Evolutionary conservation across 2,797 vertebrate genomes (phyloP), one percentile per base, ranked within the genome.

Genomic region (Coregonus sp.): DNA sequence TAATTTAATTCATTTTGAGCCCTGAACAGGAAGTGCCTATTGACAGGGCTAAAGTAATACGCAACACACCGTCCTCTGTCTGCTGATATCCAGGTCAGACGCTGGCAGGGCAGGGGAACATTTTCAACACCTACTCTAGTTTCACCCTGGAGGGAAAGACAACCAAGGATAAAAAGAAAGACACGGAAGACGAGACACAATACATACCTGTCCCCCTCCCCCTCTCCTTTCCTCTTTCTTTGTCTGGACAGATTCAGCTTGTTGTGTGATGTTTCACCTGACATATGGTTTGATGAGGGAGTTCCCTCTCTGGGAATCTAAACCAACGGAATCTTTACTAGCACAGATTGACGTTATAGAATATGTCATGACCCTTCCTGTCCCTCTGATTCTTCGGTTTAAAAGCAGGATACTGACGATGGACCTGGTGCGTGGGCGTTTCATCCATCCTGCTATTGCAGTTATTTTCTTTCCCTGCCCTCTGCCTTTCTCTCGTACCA

Each of bases 151-250:
- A 87, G 85, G 76, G 85, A 78, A 81, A 82, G 75, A 77, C 75
- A 87, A 89, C 79, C 82, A 81, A 75, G 72, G 80, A 88, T 91
- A 85, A 89, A 92, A 86, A 82, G 87, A 92, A 86, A 82, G 87
- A 86, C 81, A 86, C 75, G 79, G 90, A 86, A 91, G 88, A 88
- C 29, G 83, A 91, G 84, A 87, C 89, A 87, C 89, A 86, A 89
- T 86, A 82, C 84, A 80, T 88, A 90, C 91, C 90, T 89, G 87
- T 89, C 87, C 81, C 85, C 80, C 84, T 25, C 84, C 33, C 79
- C 76, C 79, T 78, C 76, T 74, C 85, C 80, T 78, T 78, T 82
- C 87, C 81, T 84, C 82, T 77, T 33, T 50, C 80, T 52, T 5
- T 50, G 47, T 50, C 47, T 6, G 47, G 47, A 50, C 47, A 33